These are phyloP conservation scores for Alsophila aescularia DNA, from an alignment of 2,888 invertebrate genomes.

Conservation along the genomic window DNA sequence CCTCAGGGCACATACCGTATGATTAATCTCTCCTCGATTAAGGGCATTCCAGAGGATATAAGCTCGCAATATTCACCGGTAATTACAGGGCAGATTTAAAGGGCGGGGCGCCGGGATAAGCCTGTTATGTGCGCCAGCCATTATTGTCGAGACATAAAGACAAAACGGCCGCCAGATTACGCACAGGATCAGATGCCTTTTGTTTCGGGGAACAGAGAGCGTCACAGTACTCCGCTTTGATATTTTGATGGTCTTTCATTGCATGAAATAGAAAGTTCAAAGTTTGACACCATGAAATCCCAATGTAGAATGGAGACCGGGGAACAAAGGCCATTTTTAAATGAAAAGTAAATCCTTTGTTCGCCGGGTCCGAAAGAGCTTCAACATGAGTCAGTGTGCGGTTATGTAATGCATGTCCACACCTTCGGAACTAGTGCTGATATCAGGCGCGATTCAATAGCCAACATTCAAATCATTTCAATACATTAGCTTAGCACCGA, in stretches of 20 bases:
- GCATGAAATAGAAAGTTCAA: conserved; percentile 33
- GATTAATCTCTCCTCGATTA: conserved; percentile 33
- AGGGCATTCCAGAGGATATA: conserved; percentile 26
- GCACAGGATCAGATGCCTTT: conserved; percentile 36
- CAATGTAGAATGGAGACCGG: conserved; percentile 38
- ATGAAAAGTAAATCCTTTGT: background rate
- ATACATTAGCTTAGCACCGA: conserved; percentile 47
- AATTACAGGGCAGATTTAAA: conserved; percentile 36
- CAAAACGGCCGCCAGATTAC: conserved; percentile 37
- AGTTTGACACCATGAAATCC: conserved; percentile 48
- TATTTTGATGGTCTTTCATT: conserved; percentile 46
- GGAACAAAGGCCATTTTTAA: conserved; percentile 35
- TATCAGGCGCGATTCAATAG: conserved; percentile 53
- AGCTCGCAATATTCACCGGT: conserved; percentile 37
- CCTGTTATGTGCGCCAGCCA: conserved; percentile 30
- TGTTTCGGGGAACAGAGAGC: conserved; percentile 31
- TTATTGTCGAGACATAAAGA: conserved; percentile 32
- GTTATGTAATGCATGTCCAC: conserved; percentile 55
- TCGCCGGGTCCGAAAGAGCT: conserved; percentile 26
- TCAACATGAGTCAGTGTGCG: conserved; percentile 56
- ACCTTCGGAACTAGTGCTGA: conserved; percentile 53
- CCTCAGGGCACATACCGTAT: conserved; percentile 32
- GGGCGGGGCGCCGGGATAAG: conserved; percentile 33
- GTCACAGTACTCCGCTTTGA: conserved; percentile 50
- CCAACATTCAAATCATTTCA: conserved; percentile 46